A percentile compares a stretch with the other conserved stretches of the same genome.
Evolutionary conservation across 2,113 vertebrate species (phyloP).

Genomic region (Donacobius atricapilla): DNA sequence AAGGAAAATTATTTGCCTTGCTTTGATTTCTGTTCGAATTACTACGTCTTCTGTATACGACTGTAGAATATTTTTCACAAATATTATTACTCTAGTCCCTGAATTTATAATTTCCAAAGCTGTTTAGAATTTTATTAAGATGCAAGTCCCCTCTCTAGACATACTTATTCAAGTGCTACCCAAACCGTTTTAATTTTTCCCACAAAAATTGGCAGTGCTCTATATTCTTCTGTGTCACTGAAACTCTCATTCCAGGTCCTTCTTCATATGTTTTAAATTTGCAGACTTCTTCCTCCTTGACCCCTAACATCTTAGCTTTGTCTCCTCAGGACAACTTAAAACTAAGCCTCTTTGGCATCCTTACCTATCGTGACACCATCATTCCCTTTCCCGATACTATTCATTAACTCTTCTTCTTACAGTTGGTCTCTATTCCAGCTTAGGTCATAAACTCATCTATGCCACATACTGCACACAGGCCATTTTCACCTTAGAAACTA

Average conservation of each 20-base stretch:
- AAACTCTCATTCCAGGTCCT: background rate
- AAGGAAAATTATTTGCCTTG: background rate
- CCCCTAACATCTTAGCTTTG: background rate
- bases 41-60: background rate
- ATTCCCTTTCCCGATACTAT: background rate
- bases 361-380: background rate
- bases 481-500: background rate
- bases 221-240: background rate
- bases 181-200: background rate
- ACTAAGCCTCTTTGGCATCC: background rate
- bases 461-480: background rate
- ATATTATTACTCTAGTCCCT: background rate
- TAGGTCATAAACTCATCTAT: background rate
- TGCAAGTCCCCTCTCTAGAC: background rate
- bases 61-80: background rate
- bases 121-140: background rate
- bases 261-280: background rate
- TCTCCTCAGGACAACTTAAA: background rate
- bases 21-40: background rate
- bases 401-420: background rate
- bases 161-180: background rate
- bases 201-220: background rate
- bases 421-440: background rate
- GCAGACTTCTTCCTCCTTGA: background rate
- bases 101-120: background rate